These are phyloP conservation scores for Linepithema humile DNA, from an alignment of 1,140 invertebrate genomes.

Conservation along the genomic window DNA sequence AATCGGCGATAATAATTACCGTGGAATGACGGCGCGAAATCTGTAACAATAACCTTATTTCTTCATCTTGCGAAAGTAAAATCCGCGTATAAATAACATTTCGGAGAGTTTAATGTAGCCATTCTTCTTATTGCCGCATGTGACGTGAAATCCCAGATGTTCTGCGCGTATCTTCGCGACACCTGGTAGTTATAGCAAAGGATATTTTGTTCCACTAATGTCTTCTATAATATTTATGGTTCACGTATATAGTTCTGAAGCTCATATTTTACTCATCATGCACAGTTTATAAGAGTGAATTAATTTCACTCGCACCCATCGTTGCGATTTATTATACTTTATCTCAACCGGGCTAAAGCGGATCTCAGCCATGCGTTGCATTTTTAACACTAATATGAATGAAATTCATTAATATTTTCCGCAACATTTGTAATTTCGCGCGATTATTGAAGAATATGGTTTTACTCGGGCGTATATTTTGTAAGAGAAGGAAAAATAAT, in stretches of 20 bases:
- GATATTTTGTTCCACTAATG: conserved; percentile 18
- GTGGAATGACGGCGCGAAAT: conserved; percentile 9
- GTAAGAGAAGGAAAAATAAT: neutral
- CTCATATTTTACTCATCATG: conserved; percentile 34
- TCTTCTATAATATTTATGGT: conserved; percentile 10
- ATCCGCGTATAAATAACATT: neutral
- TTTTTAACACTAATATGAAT: conserved; percentile 7
- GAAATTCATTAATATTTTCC: neutral
- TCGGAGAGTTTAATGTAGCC: neutral
- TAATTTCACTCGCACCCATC: conserved; percentile 19
- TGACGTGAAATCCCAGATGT: conserved; percentile 3
- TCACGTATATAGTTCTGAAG: neutral
- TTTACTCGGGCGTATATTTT: conserved; percentile 10
- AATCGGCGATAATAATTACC: conserved; percentile 43
- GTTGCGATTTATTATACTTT: neutral
- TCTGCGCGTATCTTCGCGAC: neutral
- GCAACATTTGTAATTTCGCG: conserved; percentile 8
- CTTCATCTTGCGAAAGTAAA: neutral
- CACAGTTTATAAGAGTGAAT: neutral
- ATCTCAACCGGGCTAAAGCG: neutral
- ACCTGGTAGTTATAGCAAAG: neutral
- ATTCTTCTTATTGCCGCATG: conserved; percentile 4
- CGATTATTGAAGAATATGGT: neutral
- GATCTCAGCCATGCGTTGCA: neutral
- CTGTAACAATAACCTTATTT: conserved; percentile 1